These are phyloP conservation scores for Thalassophryne amazonica DNA, from an alignment of 2,797 vertebrate genomes.

Conservation along the genomic window DNA sequence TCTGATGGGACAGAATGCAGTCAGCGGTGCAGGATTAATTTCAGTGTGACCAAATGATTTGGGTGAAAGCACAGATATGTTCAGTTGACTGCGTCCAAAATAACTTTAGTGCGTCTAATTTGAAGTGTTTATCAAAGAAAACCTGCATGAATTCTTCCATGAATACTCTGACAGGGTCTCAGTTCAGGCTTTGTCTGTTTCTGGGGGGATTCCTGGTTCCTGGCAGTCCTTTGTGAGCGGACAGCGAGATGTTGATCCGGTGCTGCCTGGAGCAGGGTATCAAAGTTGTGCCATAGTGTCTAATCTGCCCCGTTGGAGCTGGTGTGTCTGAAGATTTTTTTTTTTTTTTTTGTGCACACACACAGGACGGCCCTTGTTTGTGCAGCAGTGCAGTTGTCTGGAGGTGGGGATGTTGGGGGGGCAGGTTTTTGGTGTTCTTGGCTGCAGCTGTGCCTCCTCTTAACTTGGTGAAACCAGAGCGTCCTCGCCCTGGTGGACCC, in stretches of 20 bases:
- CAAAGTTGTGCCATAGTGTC: constrained; percentile 50
- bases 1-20: too few relatives aligned
- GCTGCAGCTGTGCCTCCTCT: constrained; percentile 86
- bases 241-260: constrained; percentile 38
- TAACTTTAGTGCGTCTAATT: too few relatives aligned
- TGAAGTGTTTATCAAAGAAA: too few relatives aligned
- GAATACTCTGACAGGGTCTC: constrained; percentile 11
- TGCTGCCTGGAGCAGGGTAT: constrained; percentile 37
- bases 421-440: constrained; percentile 53
- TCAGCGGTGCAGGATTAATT: too few relatives aligned
- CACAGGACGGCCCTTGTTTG: constrained; percentile 87
- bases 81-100: too few relatives aligned
- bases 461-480: constrained; percentile 82
- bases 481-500: constrained; percentile 69
- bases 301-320: constrained; percentile 75
- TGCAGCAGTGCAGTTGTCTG: constrained; percentile 84
- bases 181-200: constrained; percentile 25
- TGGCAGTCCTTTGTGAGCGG: constrained; percentile 20
- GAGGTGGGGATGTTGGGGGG: constrained; percentile 47
- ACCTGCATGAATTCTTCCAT: constrained; percentile 13
- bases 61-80: too few relatives aligned
- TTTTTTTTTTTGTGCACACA: too few relatives aligned
- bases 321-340: constrained; percentile 50
- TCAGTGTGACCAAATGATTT: too few relatives aligned
- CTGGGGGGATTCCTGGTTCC: constrained; percentile 47